These are phyloP conservation scores for Chlamydotis undulata DNA, from an alignment of 2,113 vertebrate species.

Conservation along the genomic window DNA sequence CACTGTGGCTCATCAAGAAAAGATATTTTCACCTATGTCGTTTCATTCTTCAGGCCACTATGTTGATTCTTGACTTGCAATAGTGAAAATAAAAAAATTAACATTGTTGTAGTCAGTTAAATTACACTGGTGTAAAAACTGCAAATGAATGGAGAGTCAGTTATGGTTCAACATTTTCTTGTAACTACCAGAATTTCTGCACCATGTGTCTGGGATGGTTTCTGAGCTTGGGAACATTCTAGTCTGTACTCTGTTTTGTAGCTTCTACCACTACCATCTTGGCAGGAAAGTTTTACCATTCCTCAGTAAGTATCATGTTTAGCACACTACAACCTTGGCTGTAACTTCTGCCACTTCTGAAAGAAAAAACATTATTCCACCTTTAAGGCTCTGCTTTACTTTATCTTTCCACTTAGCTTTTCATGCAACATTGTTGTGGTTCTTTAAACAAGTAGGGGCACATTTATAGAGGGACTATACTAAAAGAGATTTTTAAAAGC, in stretches of 20 bases:
- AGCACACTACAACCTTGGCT: neutral
- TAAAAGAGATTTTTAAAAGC: neutral
- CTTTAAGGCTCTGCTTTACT: neutral
- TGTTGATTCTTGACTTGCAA: neutral
- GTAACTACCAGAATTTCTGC: neutral
- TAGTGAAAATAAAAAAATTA: neutral
- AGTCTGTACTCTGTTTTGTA: neutral
- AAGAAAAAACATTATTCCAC: neutral
- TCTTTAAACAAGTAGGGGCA: neutral
- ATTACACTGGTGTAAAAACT: neutral
- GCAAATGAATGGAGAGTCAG: neutral
- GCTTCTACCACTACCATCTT: neutral
- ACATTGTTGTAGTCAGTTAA: neutral
- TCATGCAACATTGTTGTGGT: neutral
- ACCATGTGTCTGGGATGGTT: neutral
- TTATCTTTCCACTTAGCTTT: neutral
- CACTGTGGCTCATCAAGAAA: neutral
- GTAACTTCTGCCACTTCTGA: neutral
- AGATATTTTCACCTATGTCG: neutral
- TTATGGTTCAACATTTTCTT: neutral
- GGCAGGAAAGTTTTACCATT: neutral
- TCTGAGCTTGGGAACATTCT: neutral
- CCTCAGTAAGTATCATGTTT: neutral
- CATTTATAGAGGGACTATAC: neutral
- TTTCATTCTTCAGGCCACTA: neutral